A percentile compares a stretch with the other conserved stretches of the same genome.
phyloP scores from a whole-genome alignment of 2,888 invertebrate species.

The Drosophila kambysellisi region DNA sequence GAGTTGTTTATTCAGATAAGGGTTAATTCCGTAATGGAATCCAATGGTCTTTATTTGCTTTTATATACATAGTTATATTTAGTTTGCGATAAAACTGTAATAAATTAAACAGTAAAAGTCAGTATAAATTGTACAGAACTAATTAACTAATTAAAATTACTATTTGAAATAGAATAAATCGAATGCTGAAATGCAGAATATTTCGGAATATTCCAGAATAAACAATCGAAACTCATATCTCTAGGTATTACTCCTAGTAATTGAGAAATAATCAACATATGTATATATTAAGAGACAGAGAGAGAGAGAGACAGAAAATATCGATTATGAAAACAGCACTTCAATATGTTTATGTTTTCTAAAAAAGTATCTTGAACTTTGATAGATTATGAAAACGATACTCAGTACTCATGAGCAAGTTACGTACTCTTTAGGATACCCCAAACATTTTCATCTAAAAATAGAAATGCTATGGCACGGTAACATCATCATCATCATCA shows the following conservation, averaged over 20 bases:
- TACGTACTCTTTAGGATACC: constrained; percentile 28
- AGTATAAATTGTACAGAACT: neutral
- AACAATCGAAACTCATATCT: neutral
- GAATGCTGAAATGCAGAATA: neutral
- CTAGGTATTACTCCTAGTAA: neutral
- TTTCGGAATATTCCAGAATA: neutral
- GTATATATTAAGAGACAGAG: too few species aligned
- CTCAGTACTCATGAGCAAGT: neutral
- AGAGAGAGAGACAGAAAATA: neutral
- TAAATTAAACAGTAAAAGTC: neutral
- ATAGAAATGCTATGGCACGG: constrained; percentile 38
- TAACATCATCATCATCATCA: constrained; percentile 22
- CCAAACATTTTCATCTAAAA: constrained; percentile 36
- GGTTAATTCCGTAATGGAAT: constrained; percentile 4
- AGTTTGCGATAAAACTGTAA: neutral
- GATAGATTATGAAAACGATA: constrained; percentile 12
- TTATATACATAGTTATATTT: neutral
- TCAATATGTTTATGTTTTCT: neutral
- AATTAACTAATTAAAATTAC: neutral
- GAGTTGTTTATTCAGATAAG: constrained; percentile 13
- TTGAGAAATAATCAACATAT: neutral
- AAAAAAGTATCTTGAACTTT: neutral
- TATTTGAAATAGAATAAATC: too few species aligned
- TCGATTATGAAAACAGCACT: neutral
- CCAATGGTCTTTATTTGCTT: neutral